A percentile compares a stretch with the other conserved stretches of the same genome.
Evolutionary conservation across 1,140 invertebrate species (phyloP).

Genomic region (Ooceraea biroi): DNA sequence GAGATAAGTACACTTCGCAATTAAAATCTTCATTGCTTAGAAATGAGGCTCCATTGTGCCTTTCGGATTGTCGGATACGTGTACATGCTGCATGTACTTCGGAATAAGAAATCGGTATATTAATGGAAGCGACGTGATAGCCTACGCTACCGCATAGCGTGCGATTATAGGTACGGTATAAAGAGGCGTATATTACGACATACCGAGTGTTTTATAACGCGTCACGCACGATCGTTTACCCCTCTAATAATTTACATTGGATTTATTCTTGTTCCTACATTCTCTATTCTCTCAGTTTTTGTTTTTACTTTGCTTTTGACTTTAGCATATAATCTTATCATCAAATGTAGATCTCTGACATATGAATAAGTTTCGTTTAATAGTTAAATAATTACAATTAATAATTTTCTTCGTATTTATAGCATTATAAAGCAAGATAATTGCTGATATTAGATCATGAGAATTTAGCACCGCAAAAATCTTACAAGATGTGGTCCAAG

Average conservation of each 20-base stretch:
- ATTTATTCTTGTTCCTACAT: background rate
- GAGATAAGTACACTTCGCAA: background rate
- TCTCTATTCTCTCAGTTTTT: background rate
- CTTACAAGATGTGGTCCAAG: background rate
- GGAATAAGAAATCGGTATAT: constrained; percentile 80
- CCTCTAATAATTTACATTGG: constrained; percentile 34
- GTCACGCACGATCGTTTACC: constrained; percentile 46
- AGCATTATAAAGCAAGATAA: no score
- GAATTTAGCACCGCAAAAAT: background rate
- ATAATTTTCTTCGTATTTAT: no score
- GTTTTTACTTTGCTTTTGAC: background rate
- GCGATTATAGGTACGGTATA: constrained; percentile 27
- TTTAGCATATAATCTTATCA: no score
- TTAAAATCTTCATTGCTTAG: constrained; percentile 40
- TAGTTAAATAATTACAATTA: no score
- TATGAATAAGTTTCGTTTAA: no score
- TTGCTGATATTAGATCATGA: no score
- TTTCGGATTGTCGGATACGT: constrained; percentile 79
- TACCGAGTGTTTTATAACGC: background rate
- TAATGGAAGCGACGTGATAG: constrained; percentile 71
- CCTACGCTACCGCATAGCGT: constrained; percentile 3
- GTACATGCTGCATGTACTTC: constrained; percentile 69
- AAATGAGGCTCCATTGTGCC: constrained; percentile 24
- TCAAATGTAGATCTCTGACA: no score
- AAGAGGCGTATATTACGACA: constrained; percentile 39